Evolutionary conservation across 1,140 invertebrate species (phyloP).

Genomic region (Danaus plexippus): DNA sequence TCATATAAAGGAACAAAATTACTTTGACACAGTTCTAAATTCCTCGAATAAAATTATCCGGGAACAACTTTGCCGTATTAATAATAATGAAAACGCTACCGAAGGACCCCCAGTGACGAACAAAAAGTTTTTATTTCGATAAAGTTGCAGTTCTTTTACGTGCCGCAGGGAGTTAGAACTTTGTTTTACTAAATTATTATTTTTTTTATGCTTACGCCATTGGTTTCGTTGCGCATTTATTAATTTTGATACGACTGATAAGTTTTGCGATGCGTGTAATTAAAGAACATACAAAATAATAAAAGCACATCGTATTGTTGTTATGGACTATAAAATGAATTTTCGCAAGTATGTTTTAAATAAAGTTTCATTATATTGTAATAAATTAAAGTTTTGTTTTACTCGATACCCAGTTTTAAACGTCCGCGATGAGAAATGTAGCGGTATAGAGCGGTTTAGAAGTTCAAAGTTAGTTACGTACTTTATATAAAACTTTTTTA

Average conservation of each 20-base stretch:
- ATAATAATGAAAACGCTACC: slow-evolving; percentile 53
- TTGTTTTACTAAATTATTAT: slow-evolving; percentile 36
- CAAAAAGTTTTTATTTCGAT: slow-evolving; percentile 56
- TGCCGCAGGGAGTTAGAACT: slow-evolving; percentile 40
- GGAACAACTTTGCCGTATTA: slow-evolving; percentile 55
- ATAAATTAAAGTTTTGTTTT: too few species aligned
- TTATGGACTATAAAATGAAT: too few species aligned
- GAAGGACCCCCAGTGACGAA: slow-evolving; percentile 44
- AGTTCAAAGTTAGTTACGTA: too few species aligned
- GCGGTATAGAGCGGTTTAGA: too few species aligned
- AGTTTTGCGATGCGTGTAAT: slow-evolving; percentile 58
- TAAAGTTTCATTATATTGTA: too few species aligned
- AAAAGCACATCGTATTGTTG: slow-evolving; percentile 1
- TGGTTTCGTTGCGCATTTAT: slow-evolving; percentile 37
- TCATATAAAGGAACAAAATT: slow-evolving; percentile 28
- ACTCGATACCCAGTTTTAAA: too few species aligned
- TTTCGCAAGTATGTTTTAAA: too few species aligned
- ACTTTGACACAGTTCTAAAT: slow-evolving; percentile 49
- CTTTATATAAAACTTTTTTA: too few species aligned
- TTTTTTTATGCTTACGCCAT: slow-evolving; percentile 21
- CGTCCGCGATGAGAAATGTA: too few species aligned
- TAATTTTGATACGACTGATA: slow-evolving; percentile 50
- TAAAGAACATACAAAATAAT: slow-evolving; percentile 25
- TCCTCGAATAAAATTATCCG: slow-evolving; percentile 40
- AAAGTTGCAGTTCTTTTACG: slow-evolving; percentile 44